A percentile compares a stretch with the other conserved stretches of the same genome.
Evolutionary conservation across 2,797 vertebrate species (phyloP).

Genomic region (Lateolabrax maculatus): DNA sequence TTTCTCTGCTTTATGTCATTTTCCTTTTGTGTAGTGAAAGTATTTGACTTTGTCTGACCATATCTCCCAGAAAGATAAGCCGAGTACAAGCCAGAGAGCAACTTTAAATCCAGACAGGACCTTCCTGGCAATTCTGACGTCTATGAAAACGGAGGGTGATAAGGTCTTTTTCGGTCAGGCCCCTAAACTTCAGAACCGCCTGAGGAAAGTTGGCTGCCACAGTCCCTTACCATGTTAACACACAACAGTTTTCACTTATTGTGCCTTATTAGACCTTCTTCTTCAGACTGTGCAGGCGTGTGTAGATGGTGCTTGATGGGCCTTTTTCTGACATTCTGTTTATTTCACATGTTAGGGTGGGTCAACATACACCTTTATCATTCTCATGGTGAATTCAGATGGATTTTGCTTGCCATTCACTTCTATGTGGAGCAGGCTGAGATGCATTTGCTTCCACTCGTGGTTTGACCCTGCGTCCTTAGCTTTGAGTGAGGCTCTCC

Average conservation of each 20-base stretch:
- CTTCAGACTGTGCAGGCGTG: neutral
- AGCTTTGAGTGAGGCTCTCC: neutral
- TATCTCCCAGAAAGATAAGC: conserved; percentile 59
- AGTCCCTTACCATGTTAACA: neutral
- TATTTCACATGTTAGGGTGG: neutral
- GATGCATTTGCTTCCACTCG: neutral
- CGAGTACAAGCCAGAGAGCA: conserved; percentile 26
- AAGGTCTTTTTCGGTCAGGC: conserved; percentile 15
- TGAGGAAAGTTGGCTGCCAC: neutral
- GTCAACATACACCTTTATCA: neutral
- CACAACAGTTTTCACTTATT: neutral
- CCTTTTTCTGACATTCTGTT: neutral
- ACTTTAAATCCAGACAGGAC: conserved; percentile 45
- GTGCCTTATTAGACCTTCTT: neutral
- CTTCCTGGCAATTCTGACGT: conserved; percentile 31
- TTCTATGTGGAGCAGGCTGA: neutral
- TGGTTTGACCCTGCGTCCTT: too few relatives aligned
- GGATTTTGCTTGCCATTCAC: neutral
- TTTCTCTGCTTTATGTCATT: conserved; percentile 13
- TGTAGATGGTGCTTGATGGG: neutral
- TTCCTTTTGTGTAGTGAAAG: conserved; percentile 39
- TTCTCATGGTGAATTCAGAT: neutral
- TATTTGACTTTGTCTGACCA: conserved; percentile 52
- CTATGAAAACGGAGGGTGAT: conserved; percentile 35
- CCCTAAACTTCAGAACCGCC: conserved; percentile 25